A percentile compares a stretch with the other conserved stretches of the same genome.
Evolutionary conservation across 2,113 vertebrate genomes (phyloP).

Genomic region (Rhinolophus sinicus): DNA sequence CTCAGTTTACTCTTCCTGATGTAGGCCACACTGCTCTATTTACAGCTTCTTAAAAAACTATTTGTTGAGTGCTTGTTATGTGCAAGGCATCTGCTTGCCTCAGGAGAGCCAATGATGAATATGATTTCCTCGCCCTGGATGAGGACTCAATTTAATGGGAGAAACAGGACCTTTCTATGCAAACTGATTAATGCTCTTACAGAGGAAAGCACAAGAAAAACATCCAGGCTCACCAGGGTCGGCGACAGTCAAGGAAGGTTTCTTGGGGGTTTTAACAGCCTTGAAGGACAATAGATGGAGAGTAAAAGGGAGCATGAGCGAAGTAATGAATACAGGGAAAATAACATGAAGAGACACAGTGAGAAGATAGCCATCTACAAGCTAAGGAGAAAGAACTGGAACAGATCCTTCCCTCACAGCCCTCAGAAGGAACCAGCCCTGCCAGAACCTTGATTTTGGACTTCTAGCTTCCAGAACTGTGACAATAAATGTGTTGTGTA

Average conservation of each 20-base stretch:
- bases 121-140: not conserved
- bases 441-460: not conserved
- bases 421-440: not conserved
- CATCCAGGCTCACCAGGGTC: not conserved
- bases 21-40: not conserved
- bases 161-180: not conserved
- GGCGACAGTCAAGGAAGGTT: not conserved
- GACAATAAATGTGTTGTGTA: not conserved
- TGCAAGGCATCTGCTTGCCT: not conserved
- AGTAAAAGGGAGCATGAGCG: not conserved
- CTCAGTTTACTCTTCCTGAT: not conserved
- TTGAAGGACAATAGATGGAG: not conserved
- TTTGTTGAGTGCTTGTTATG: not conserved
- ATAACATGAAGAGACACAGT: not conserved
- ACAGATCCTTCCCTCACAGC: no score
- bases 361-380: not conserved
- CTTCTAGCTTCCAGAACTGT: not conserved
- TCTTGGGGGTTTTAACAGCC: not conserved
- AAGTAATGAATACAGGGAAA: not conserved
- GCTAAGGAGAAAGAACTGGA: not conserved
- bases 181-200: not conserved
- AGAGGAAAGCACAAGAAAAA: not conserved
- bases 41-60: not conserved
- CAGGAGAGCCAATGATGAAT: not conserved
- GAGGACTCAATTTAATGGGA: not conserved